Base-by-base conservation (phyloP, 1,140 invertebrate genomes). In the Drosophila takahashii region DNA sequence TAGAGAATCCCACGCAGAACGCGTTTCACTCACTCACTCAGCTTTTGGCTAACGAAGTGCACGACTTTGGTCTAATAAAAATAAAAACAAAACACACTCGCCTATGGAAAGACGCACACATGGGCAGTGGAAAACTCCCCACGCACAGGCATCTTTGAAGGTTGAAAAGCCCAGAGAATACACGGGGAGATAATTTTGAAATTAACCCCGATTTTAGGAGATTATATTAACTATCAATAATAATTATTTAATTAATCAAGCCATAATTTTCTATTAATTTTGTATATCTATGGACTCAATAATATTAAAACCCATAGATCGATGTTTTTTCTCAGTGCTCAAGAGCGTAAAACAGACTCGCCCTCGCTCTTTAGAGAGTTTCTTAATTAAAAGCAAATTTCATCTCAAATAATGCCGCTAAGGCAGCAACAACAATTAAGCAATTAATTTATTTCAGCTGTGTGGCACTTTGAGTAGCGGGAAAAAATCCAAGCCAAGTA, bases 11-110 rank as follows among this genome's bases (percentile, higher is more conserved):
- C 84, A 87, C 84, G 84, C 84, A 89, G 85, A 83, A 87, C 56
- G 65, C 75, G 75, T 77, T 76, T 79, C 47, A 74, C 65, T 58
- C 36, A 41, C 56, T 74, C 79, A 65, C 51, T 44, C 76, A 26
- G 44, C 44, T 27, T 84, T 84, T 78, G 65, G 72, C 64, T 74
- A 89, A 87, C 85, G 80, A 89, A 87, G 83, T 89, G 77, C 84
- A 87, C 84, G 84, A 87, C 66, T 87, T 87, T 84, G 79, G 84
- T 87, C 83, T 89, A 84, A 84, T 89, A 87, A 84, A 84, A 78
- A 64, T 84, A 87, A 84, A 78, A 64, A 41, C 51, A 45, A 71
- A 22, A 57, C 74, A 77, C 56, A 61, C 50, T 69, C 22, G 32
- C 22, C 32, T 16, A 48, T n/a, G 58, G 29, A 32, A 32, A 22